Percentiles rank a stretch among this genome's conserved stretches.
These are phyloP conservation scores for Stenodera caucasica DNA, from an alignment of 2,888 invertebrate genomes.

Conservation along the genomic window DNA sequence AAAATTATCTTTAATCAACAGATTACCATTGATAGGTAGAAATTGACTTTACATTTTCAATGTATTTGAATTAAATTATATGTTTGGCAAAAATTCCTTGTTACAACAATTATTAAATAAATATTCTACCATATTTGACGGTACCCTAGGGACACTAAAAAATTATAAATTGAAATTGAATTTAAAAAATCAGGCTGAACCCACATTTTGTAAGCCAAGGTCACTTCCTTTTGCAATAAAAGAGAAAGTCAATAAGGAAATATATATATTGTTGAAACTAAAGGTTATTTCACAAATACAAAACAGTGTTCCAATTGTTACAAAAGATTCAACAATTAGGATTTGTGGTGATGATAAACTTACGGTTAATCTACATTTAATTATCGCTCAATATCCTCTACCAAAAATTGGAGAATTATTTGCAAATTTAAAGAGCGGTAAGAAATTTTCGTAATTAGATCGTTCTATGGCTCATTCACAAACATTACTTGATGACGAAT, in stretches of 20 bases:
- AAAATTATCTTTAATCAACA: no score
- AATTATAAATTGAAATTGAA: constrained; percentile 4
- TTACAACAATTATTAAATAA: no score
- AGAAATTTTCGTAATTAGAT: constrained; percentile 9
- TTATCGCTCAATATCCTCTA: constrained; percentile 1
- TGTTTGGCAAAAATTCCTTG: no score
- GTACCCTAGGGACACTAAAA: no score
- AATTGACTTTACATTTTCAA: no score
- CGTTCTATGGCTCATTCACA: constrained; percentile 10
- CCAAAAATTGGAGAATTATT: constrained; percentile 9
- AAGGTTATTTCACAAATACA: neutral
- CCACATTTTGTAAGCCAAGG: constrained; percentile 14
- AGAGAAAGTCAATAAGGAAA: neutral
- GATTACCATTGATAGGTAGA: no score
- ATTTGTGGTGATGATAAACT: constrained; percentile 9
- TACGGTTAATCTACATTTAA: constrained; percentile 7
- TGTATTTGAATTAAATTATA: no score
- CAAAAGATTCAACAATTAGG: neutral
- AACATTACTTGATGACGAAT: constrained; percentile 13
- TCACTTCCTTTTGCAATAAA: constrained; percentile 8
- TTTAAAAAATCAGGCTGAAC: constrained; percentile 8
- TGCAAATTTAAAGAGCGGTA: neutral
- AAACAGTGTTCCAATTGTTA: neutral
- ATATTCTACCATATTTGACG: no score
- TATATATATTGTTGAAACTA: neutral